phyloP scores from a whole-genome alignment of 2,113 vertebrate genomes.

The Sakesphorus luctuosus region DNA sequence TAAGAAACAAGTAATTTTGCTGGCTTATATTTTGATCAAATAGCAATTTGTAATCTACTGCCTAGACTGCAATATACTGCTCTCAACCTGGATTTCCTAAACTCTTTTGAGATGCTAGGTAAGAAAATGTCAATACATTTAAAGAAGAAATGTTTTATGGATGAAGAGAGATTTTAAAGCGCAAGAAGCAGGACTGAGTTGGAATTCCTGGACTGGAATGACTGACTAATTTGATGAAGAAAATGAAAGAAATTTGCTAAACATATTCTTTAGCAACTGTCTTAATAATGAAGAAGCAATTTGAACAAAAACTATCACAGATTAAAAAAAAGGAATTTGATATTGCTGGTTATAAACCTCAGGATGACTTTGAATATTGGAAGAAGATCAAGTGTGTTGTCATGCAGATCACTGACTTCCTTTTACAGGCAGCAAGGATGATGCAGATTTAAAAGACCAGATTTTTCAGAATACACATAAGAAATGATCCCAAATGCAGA shows the following conservation, averaged over 20 bases:
- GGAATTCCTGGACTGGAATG: constrained; percentile 6
- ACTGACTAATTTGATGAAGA: constrained; percentile 22
- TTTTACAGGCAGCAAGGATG: background rate
- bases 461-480: background rate
- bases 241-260: background rate
- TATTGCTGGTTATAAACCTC: constrained; percentile 2
- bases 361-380: background rate
- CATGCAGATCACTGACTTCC: background rate
- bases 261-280: background rate
- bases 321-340: background rate
- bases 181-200: background rate
- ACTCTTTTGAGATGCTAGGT: background rate
- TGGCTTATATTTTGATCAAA: background rate
- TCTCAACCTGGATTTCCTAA: background rate
- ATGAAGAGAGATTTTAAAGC: background rate
- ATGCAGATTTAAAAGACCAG: background rate
- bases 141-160: constrained; percentile 22
- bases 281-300: background rate
- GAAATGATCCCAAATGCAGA: background rate
- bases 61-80: background rate
- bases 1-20: background rate
- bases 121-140: background rate
- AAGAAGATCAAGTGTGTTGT: constrained; percentile 3
- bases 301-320: background rate
- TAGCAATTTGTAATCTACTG: background rate